These are phyloP conservation scores for Phymastichus coffea DNA, from an alignment of 1,140 invertebrate species.

Conservation along the genomic window DNA sequence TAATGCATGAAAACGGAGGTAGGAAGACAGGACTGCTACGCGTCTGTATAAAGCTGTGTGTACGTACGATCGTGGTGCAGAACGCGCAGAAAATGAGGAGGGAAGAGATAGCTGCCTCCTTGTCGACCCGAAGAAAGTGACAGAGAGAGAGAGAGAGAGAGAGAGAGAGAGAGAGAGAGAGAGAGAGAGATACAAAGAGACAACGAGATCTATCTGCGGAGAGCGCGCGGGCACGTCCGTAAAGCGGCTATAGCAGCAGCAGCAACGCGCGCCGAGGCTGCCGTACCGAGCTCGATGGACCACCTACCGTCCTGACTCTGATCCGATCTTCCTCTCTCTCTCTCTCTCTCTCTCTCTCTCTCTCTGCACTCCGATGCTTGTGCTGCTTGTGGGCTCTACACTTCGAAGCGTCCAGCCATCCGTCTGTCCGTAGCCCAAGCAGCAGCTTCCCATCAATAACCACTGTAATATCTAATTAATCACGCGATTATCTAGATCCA, in stretches of 20 bases:
- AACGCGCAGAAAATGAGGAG: conserved; percentile 31
- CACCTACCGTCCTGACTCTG: conserved; percentile 54
- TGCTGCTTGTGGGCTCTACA: conserved; percentile 28
- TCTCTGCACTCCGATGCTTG: conserved; percentile 20
- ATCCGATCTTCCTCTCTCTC: conserved; percentile 26
- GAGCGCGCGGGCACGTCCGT: too few relatives aligned
- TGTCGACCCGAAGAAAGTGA: too few relatives aligned
- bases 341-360: conserved; percentile 22
- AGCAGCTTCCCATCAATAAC: conserved; percentile 50
- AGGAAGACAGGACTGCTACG: too few relatives aligned
- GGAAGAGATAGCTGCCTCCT: conserved; percentile 10
- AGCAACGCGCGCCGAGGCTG: too few relatives aligned
- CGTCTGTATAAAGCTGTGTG: too few relatives aligned
- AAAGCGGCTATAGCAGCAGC: too few relatives aligned
- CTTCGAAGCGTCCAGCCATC: conserved; percentile 31
- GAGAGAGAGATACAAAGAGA: conserved; percentile 17
- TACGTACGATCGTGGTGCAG: too few relatives aligned
- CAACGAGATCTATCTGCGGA: too few relatives aligned
- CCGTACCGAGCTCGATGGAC: conserved; percentile 47
- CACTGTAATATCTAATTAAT: conserved; percentile 57
- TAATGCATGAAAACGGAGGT: too few relatives aligned
- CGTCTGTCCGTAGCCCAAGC: conserved; percentile 24
- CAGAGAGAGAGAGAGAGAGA: neutral
- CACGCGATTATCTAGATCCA: conserved; percentile 55
- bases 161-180: conserved; percentile 5